Percentiles rank a stretch among this genome's conserved stretches.
Conservation (phyloP, 2,888 invertebrate genomes). For the Spisula solida region DNA sequence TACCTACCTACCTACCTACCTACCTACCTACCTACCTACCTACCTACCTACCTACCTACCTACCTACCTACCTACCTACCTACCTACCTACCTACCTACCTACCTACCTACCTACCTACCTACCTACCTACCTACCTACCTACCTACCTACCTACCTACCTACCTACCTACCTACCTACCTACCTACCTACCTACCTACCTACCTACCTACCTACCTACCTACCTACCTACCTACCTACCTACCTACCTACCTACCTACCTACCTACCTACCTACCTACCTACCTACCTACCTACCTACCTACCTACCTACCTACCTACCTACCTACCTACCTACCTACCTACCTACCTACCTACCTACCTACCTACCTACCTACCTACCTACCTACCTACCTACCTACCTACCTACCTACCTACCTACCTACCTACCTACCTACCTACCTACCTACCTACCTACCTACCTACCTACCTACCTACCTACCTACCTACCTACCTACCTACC, state of each 20-base stretch:
- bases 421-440: slow-evolving; percentile 27
- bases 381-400: slow-evolving; percentile 21
- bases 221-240: slow-evolving; percentile 12
- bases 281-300: slow-evolving; percentile 36
- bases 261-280: slow-evolving; percentile 27
- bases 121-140: slow-evolving; percentile 18
- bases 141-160: slow-evolving; percentile 14
- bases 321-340: slow-evolving; percentile 36
- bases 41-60: not conserved
- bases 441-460: slow-evolving; percentile 35
- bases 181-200: slow-evolving; percentile 11
- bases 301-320: slow-evolving; percentile 36
- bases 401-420: slow-evolving; percentile 34
- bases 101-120: not conserved
- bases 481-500: slow-evolving; percentile 20
- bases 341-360: slow-evolving; percentile 28
- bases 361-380: not conserved
- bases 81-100: not conserved
- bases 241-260: slow-evolving; percentile 10
- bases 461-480: slow-evolving; percentile 32
- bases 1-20: no score
- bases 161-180: slow-evolving; percentile 22
- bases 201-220: slow-evolving; percentile 28
- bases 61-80: slow-evolving; percentile 23
- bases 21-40: no score